Evolutionary conservation across 1,140 invertebrate genomes (phyloP), one percentile per base, ranked within the genome.

Genomic region (Bradysia coprophila): DNA sequence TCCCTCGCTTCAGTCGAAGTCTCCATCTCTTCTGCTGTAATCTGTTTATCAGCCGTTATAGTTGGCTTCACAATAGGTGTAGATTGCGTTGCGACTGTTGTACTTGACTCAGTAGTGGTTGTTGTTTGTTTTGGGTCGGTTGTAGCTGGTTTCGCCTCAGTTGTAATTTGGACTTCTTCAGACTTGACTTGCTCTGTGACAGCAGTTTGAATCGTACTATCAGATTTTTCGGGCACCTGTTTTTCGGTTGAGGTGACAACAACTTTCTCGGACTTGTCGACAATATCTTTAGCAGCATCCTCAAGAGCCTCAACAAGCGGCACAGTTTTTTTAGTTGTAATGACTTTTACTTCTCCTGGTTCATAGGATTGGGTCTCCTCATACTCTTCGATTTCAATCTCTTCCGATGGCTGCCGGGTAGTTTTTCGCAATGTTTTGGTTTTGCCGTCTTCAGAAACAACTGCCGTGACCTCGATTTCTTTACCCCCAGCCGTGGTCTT

Each of bases 151-250:
- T 13, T 5, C 18, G 32, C 32, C 4, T 5, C 13, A 15, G 32
- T 13, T 34, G 32, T 16, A 5, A 13, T 34, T 34, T 8, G 8
- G 8, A n/a, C 28, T 31, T 8, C n/a, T 31, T 8, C n/a, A 9
- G 28, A 37, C 15, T 5, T 13, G 6, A 6, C 10, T 6, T 18
- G 34, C 18, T 8, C 34, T 37, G 6, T 15, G 24, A 28, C 4
- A 28, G 10, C 32, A 28, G 28, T 42, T 42, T 28, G n/a, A 34
- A 2, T 46, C 43, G 38, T 41, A 4, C 16, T 31, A 15, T 45
- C 38, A 37, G 20, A 22, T 9, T 20, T 18, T 41, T 43, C 32
- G 13, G 21, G 21, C 33, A 38, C 23, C 19, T 43, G 23, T 20
- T 38, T 38, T 11, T 11, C 21, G 15, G 36, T 22, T 36, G 19